Evolutionary conservation across 2,113 vertebrate species (phyloP).

Genomic region (Ifrita kowaldi): DNA sequence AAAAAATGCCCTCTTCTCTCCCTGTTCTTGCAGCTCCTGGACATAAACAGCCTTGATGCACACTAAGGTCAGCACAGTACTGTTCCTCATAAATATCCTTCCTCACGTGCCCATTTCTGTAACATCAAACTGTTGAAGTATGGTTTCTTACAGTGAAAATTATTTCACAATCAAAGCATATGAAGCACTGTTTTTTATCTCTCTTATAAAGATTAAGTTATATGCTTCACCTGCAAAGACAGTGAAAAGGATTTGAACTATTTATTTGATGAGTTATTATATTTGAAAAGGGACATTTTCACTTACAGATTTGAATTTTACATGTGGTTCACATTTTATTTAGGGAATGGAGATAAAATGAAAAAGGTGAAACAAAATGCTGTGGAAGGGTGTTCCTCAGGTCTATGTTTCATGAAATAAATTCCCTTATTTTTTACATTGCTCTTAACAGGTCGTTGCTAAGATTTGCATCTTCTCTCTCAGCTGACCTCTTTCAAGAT

Average conservation of each 20-base stretch:
- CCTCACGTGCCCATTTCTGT: neutral
- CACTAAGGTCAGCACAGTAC: neutral
- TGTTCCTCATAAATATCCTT: neutral
- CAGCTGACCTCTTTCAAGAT: slow-evolving; percentile 12
- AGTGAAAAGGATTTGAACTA: neutral
- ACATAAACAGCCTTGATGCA: neutral
- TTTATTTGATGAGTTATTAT: neutral
- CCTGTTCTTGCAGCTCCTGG: neutral
- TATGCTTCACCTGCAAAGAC: neutral
- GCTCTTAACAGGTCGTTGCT: neutral
- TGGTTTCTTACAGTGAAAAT: neutral
- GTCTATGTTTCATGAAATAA: neutral
- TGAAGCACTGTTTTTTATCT: neutral
- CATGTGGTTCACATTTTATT: neutral
- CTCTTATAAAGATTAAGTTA: neutral
- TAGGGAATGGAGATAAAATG: neutral
- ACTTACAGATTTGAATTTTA: neutral
- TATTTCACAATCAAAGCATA: neutral
- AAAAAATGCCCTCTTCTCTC: neutral
- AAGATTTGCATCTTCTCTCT: slow-evolving; percentile 29
- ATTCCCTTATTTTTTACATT: neutral
- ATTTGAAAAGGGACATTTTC: neutral
- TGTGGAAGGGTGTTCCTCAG: neutral
- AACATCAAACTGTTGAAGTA: neutral
- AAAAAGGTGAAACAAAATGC: neutral